Conservation (phyloP, 2,113 vertebrate genomes). For the Brienomyrus longianalis region DNA sequence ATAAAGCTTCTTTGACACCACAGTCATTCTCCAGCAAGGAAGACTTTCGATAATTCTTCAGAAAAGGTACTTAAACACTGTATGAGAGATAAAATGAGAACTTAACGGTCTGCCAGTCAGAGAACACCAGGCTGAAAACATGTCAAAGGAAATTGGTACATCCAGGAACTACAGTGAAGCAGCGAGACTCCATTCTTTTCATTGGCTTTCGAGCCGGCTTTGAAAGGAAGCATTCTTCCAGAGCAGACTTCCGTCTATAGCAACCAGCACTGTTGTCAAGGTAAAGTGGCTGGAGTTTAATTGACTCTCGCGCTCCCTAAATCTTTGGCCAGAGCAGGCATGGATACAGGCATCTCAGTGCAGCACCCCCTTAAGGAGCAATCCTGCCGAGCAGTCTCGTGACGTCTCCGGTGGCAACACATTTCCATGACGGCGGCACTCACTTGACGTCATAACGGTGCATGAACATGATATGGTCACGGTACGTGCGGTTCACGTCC, state of each 20-base stretch:
- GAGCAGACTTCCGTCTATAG: background rate
- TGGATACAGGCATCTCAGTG: background rate
- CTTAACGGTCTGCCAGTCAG: background rate
- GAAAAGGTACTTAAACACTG: background rate
- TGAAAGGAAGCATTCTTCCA: background rate
- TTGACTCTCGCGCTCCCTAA: background rate
- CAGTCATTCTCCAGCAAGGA: background rate
- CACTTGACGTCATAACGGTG: constrained; percentile 93
- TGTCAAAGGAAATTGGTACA: background rate
- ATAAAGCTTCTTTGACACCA: background rate
- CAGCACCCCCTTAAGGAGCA: background rate
- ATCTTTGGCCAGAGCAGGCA: background rate
- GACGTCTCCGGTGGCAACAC: background rate
- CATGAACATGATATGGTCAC: constrained; percentile 98
- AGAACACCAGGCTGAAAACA: background rate
- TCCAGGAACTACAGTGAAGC: background rate
- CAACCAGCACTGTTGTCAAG: background rate
- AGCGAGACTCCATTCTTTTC: background rate
- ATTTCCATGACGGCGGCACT: constrained; percentile 36
- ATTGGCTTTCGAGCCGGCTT: background rate
- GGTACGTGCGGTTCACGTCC: constrained; percentile 91
- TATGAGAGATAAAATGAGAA: background rate
- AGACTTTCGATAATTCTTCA: background rate
- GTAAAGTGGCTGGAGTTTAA: background rate
- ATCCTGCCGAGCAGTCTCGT: background rate